These are phyloP conservation scores for Capromys pilorides DNA, from an alignment of 2,797 vertebrate genomes.

Conservation along the genomic window DNA sequence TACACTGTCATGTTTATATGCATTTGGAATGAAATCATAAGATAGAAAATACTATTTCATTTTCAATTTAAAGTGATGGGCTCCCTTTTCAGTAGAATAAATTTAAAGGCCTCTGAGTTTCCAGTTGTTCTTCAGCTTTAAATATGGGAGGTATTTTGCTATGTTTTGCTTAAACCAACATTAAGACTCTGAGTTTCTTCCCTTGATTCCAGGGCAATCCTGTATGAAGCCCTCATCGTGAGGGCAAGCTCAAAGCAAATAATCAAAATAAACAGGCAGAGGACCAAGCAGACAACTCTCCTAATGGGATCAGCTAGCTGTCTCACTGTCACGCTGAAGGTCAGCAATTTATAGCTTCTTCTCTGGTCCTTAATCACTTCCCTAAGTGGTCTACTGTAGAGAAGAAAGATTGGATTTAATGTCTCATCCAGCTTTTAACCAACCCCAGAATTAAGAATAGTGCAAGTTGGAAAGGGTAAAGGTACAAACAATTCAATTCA, in stretches of 20 bases:
- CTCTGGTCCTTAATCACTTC: not conserved
- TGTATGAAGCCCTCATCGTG: not conserved
- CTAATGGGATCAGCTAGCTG: not conserved
- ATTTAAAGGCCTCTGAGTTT: slow-evolving; percentile 3
- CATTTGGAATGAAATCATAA: slow-evolving; percentile 50
- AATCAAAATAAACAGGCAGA: not conserved
- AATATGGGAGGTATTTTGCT: not conserved
- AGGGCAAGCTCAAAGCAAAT: not conserved
- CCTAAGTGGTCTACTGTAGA: not conserved
- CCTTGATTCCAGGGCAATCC: not conserved
- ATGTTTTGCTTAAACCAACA: not conserved
- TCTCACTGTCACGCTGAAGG: not conserved
- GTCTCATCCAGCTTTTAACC: slow-evolving; percentile 1
- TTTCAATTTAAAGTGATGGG: slow-evolving; percentile 50
- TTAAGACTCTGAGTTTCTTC: not conserved
- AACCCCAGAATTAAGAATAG: not conserved
- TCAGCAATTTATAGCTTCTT: not conserved
- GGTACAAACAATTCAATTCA: not conserved
- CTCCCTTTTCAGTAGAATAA: slow-evolving; percentile 51
- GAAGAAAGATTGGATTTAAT: not conserved
- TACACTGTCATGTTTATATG: not conserved
- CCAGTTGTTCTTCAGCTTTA: slow-evolving; percentile 8
- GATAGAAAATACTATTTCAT: slow-evolving; percentile 34
- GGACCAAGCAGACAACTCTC: not conserved
- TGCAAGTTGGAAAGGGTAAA: not conserved